Base-by-base conservation (phyloP, 2,797 vertebrate genomes). In the Antennarius maculatus region DNA sequence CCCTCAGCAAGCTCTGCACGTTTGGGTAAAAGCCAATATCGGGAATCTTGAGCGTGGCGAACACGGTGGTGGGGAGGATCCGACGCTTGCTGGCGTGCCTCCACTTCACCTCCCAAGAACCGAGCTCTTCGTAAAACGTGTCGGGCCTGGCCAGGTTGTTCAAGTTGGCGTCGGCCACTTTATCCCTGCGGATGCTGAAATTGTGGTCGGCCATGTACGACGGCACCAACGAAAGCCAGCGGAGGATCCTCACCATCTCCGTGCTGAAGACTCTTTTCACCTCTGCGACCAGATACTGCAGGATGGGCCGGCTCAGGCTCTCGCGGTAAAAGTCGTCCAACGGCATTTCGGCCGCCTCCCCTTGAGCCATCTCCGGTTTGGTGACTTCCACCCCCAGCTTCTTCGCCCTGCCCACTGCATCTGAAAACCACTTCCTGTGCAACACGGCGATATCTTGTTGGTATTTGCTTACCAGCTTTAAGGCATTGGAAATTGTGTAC, bases 61-160 rank as follows among this genome's bases (percentile, higher is more conserved):
- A 97, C 71, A 98, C 96, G 0, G 95, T 97, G 45, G 96, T 94
- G 0, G 97, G 97, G 14, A 98, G 93, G 64, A 97, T 97, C 43
- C 96, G 93, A 34, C 97, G 95, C 86, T 98, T 98, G 67, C 97
- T 97, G 8, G 96, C 91, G 31, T 99, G 97, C 65, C 96, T 96
- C 97, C 97, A 99, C 69, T 99, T 98, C 68, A 99, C 97, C 66
- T 97, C 95, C 97, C 97, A 99, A 76, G 96, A 99, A 5, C 97
- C 97, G 13, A 99, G 96, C 79, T 99, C 97, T 10, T 97, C 97
- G 6, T 97, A 96, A 63, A 99, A 96, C 0, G 96, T 97, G 75
- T 99, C 97, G 0, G 97, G 97, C 49, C 96, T 95, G 0, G 97
- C 96, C 0, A 99, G 92, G 86, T 98, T 98, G 64, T 97, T 96